These are phyloP conservation scores for Dryobotodes eremita DNA, from an alignment of 2,888 invertebrate genomes.

Conservation along the genomic window DNA sequence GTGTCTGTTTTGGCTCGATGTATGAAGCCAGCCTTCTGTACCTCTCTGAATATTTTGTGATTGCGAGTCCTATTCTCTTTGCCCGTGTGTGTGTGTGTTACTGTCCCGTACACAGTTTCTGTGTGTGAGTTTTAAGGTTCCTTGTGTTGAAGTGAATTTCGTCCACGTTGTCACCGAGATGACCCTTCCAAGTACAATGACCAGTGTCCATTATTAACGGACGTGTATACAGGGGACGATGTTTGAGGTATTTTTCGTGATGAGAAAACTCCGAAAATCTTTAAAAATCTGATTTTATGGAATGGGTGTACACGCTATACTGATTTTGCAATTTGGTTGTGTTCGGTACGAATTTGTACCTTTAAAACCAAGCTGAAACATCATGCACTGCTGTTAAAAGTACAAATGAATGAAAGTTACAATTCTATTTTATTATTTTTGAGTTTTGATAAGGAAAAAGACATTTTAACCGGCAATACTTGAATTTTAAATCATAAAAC, in stretches of 20 bases:
- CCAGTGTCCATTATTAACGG: slow-evolving; percentile 79
- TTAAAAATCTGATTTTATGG: slow-evolving; percentile 43
- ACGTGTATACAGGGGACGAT: slow-evolving; percentile 69
- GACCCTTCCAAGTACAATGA: slow-evolving; percentile 74
- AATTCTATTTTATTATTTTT: background rate
- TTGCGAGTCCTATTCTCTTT: background rate
- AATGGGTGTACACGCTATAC: slow-evolving; percentile 14
- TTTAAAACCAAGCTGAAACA: background rate
- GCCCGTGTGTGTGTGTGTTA: slow-evolving; percentile 21
- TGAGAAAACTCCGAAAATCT: slow-evolving; percentile 39
- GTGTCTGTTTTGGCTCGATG: too few species aligned
- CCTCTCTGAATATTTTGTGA: background rate
- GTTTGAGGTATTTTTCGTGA: slow-evolving; percentile 46
- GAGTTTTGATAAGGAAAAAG: too few species aligned
- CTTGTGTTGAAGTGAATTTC: slow-evolving; percentile 51
- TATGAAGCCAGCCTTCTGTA: slow-evolving; percentile 10
- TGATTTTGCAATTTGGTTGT: slow-evolving; percentile 15
- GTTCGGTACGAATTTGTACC: background rate
- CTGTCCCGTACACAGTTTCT: background rate
- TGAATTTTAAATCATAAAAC: background rate
- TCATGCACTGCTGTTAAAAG: background rate
- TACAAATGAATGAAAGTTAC: background rate
- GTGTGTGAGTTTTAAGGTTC: slow-evolving; percentile 48
- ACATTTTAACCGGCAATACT: background rate
- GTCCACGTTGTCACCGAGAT: slow-evolving; percentile 53